Evolutionary conservation across 2,113 vertebrate species (phyloP), one percentile per base, ranked within the genome.

Genomic region (Mastomys coucha): DNA sequence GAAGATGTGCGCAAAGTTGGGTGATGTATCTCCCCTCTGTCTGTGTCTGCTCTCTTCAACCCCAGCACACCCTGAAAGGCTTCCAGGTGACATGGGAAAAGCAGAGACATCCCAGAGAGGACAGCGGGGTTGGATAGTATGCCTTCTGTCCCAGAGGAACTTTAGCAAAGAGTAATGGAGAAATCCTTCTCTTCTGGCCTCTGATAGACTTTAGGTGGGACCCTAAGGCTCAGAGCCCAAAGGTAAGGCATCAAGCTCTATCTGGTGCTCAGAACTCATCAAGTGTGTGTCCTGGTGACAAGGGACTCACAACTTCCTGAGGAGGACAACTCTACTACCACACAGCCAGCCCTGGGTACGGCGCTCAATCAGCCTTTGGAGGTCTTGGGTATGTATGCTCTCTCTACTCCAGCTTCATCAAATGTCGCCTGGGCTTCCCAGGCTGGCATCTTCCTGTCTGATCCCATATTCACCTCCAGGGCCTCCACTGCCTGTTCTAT

Each of bases 91-190:
- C 20, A 22, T 8, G 26, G 81, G 36, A 39, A 69, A 31, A 76
- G 60, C 36, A 87, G 91, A 78, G 91, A 31, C 80, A 82, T 49
- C 76, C 53, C n/a, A 2, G 10, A 8, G 72, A 53, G 56, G 72
- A 36, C 58, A 31, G 31, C 0, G 3, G 84, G 86, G 53, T 69
- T 51, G 91, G 20, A 89, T 6, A 56, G 2, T 28, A 24, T 42
- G 26, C 22, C 56, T 92, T 96, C 96, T 87, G 22, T 89, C 60
- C 4, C 0, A 36, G 73, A 85, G 77, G 92, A 96, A 90, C 22
- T 56, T 69, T 69, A 95, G 49, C 45, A 88, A 67, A 80, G 89
- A 96, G 77, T 93, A 20, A 91, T 36, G 26, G 39, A 39, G 88
- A 86, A 60, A 39, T 1, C 58, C n/a, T 65, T 72, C 53, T 60